phyloP scores from a whole-genome alignment of 2,113 vertebrate species.

The Stigmatopora nigra region DNA sequence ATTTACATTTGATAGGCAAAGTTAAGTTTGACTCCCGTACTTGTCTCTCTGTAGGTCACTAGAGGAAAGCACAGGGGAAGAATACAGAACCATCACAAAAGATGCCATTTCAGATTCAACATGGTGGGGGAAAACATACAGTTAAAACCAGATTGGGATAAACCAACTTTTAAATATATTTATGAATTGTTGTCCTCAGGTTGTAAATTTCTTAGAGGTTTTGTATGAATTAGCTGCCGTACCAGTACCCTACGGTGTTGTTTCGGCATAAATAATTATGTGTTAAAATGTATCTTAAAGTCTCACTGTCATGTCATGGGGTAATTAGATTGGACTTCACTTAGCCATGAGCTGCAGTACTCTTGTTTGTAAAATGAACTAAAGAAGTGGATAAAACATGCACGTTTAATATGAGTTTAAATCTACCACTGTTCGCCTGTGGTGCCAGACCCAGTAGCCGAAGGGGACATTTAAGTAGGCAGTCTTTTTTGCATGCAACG shows the following conservation, averaged over 20 bases:
- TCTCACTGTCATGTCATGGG: too few relatives aligned
- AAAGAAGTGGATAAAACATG: too few relatives aligned
- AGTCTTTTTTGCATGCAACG: too few relatives aligned
- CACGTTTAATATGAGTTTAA: too few relatives aligned
- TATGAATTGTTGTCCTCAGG: neutral
- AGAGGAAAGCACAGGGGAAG: slow-evolving; percentile 91
- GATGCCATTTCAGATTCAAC: slow-evolving; percentile 81
- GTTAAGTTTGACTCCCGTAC: slow-evolving; percentile 99
- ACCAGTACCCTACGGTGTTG: too few relatives aligned
- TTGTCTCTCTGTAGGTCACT: slow-evolving; percentile 99
- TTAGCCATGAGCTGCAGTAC: too few relatives aligned
- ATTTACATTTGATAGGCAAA: slow-evolving; percentile 99
- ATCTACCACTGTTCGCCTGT: too few relatives aligned
- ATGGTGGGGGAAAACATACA: slow-evolving; percentile 17
- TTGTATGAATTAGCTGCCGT: neutral
- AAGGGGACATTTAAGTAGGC: too few relatives aligned
- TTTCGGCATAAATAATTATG: too few relatives aligned
- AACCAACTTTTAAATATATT: neutral
- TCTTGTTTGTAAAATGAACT: too few relatives aligned
- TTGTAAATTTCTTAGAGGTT: neutral
- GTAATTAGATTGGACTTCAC: too few relatives aligned
- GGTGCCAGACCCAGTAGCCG: too few relatives aligned
- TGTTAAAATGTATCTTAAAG: neutral
- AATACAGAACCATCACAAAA: slow-evolving; percentile 78
- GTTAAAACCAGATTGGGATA: neutral